These are phyloP conservation scores for Muraenolepis orangiensis DNA, from an alignment of 2,797 vertebrate genomes.

Conservation along the genomic window DNA sequence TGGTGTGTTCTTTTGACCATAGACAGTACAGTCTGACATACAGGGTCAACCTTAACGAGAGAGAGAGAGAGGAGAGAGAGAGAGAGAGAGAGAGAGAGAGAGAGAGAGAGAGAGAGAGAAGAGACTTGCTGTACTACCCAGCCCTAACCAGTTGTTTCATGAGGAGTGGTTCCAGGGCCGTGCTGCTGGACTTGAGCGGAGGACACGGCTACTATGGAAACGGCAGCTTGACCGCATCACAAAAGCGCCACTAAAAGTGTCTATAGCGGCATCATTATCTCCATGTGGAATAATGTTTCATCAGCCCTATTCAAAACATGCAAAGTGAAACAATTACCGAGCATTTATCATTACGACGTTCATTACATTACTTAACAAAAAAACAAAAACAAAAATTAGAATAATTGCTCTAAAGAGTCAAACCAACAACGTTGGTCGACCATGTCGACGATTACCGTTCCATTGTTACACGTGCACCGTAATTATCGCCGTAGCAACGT, in stretches of 20 bases:
- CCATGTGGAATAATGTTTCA: neutral
- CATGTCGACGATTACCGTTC: neutral
- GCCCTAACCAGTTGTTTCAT: no score
- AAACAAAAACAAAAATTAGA: neutral
- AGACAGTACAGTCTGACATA: neutral
- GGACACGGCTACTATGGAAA: neutral
- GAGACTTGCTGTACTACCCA: neutral
- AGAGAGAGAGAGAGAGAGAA: neutral
- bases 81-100: neutral
- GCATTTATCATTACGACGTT: neutral
- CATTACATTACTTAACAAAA: no score
- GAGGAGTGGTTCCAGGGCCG: neutral
- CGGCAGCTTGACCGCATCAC: neutral
- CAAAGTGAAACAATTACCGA: neutral
- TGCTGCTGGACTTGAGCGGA: neutral
- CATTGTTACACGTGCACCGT: neutral
- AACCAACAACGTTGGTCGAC: neutral
- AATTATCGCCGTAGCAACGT: neutral
- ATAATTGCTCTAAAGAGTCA: neutral
- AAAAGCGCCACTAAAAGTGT: neutral
- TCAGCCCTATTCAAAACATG: neutral
- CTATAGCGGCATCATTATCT: neutral
- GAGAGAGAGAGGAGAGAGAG: neutral
- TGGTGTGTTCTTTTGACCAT: neutral
- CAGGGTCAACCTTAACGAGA: neutral